Base-by-base conservation (phyloP, 2,888 invertebrate species). In the Caenorhabditis wallacei region DNA sequence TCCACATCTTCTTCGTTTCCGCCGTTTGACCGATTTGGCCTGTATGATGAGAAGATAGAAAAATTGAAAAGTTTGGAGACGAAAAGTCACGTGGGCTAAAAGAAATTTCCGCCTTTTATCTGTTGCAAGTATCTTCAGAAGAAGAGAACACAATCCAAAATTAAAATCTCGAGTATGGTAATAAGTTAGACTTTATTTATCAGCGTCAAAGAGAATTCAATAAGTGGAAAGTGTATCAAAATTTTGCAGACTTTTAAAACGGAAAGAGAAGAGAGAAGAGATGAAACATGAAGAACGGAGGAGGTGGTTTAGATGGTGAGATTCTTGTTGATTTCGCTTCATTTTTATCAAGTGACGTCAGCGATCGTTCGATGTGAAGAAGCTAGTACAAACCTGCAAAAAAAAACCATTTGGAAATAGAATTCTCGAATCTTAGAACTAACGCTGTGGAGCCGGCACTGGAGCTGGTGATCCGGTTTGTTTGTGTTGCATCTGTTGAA, bases 401-500 rank as follows among this genome's bases (percentile, higher is more conserved):
- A 22, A 18, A 43, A 8, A 46, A n/a, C 3, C 7, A 11, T 53
- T 24, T 53, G 11, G 10, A 53, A 48, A 51, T 56, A 16, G 5
- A 8, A n/a, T n/a, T n/a, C 18, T 22, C 1, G 4, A 18, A n/a
- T 16, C 30, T 30, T 5, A 30, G 3, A 3, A 63, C 64, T 56
- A 13, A 74, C 78, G 69, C 13, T 53, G 10, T 20, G 78, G 78
- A 43, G 78, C 78, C 4, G 78, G 78, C 0, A 78, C 78, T 22
- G 78, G 74, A n/a, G 72, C 63, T 43, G 80, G 74, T 0, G 69
- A 69, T 24, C 69, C 68, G 16, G 40, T 63, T n/a, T 43, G 18
- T 26, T 63, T 53, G 8, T 66, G 53, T 4, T 82, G 76, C n/a
- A 66, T 51, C 46, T 76, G 75, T 59, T 82, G 82, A 59, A 78